Conservation (phyloP, 2,797 vertebrate genomes). For the Intellagama lesueurii region DNA sequence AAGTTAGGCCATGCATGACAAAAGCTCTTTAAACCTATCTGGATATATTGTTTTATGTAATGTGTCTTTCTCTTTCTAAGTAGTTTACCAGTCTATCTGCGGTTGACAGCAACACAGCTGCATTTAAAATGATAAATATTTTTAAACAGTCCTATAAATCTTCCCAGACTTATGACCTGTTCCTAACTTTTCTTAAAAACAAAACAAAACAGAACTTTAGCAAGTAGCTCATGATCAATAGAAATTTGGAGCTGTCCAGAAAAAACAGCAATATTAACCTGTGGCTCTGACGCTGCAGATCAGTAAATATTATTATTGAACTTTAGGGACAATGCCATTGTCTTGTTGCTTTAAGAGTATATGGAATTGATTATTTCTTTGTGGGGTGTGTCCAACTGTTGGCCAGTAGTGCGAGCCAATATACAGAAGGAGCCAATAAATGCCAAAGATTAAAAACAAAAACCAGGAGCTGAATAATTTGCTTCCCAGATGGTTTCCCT, state of each 20-base stretch:
- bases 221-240: slow-evolving; percentile 45
- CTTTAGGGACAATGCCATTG: not conserved
- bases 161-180: slow-evolving; percentile 51
- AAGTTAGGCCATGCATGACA: slow-evolving; percentile 57
- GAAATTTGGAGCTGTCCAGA: slow-evolving; percentile 46
- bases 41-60: slow-evolving; percentile 69
- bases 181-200: slow-evolving; percentile 41
- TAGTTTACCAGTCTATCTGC: slow-evolving; percentile 73
- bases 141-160: slow-evolving; percentile 70
- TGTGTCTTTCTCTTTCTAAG: slow-evolving; percentile 58
- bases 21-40: slow-evolving; percentile 66
- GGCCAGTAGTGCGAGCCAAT: not conserved
- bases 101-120: slow-evolving; percentile 57
- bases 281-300: slow-evolving; percentile 8
- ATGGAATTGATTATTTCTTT: not conserved
- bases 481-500: not conserved
- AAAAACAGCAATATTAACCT: rapidly evolving
- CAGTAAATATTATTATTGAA: not conserved
- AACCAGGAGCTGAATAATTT: not conserved
- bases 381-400: no score
- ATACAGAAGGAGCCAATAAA: not conserved
- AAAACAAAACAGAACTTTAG: not conserved
- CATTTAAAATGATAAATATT: slow-evolving; percentile 72
- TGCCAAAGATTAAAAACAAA: not conserved
- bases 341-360: not conserved